These are phyloP conservation scores for Ambastaia sidthimunki DNA, from an alignment of 2,797 vertebrate genomes.

Conservation along the genomic window DNA sequence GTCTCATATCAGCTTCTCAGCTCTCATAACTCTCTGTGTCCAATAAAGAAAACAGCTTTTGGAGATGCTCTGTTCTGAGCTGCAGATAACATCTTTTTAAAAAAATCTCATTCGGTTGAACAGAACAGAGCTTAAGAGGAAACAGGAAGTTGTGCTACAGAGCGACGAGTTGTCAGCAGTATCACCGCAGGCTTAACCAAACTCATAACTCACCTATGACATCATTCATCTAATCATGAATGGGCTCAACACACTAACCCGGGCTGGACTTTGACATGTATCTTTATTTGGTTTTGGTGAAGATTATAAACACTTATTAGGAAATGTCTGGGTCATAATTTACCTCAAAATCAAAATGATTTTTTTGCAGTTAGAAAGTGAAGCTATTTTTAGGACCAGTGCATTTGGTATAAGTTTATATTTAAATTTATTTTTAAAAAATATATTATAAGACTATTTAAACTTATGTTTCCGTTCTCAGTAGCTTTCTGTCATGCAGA, in stretches of 20 bases:
- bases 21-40: conserved; percentile 25
- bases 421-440: too few species aligned
- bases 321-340: not conserved
- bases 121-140: conserved; percentile 29
- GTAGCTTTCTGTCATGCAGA: too few species aligned
- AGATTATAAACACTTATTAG: not conserved
- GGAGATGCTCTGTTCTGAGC: conserved; percentile 18
- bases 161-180: conserved; percentile 64
- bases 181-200: conserved; percentile 59
- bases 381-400: not conserved
- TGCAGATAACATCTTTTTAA: conserved; percentile 41
- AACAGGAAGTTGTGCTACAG: conserved; percentile 54
- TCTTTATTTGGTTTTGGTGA: not conserved
- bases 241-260: not conserved
- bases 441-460: too few species aligned
- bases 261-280: not conserved
- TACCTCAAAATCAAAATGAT: not conserved
- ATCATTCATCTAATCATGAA: conserved; percentile 51
- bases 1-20: conserved; percentile 14
- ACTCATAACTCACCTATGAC: conserved; percentile 62
- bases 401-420: too few species aligned
- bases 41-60: conserved; percentile 46
- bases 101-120: not conserved
- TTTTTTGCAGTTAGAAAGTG: not conserved
- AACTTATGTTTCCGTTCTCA: not conserved